Evolutionary conservation across 2,113 vertebrate genomes (phyloP).

Genomic region (Micronycteris hirsuta): DNA sequence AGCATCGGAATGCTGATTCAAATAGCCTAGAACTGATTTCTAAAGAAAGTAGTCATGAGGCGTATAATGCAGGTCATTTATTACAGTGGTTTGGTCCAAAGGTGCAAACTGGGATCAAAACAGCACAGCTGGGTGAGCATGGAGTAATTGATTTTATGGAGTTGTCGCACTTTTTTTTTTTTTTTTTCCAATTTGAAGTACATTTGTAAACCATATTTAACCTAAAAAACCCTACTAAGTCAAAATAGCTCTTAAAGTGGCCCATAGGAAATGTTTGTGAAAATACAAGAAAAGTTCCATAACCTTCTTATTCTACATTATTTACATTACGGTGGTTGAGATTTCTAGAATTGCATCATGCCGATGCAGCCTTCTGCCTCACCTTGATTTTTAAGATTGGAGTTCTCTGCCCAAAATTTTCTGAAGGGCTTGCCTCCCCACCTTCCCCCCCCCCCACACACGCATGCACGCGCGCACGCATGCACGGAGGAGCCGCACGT

Average conservation of each 20-base stretch:
- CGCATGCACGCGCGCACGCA: too few relatives aligned
- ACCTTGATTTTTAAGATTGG: not conserved
- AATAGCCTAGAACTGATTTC: not conserved
- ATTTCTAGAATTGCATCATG: not conserved
- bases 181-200: not conserved
- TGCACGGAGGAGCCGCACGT: not conserved
- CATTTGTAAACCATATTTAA: conserved; percentile 1
- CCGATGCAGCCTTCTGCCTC: not conserved
- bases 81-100: not conserved
- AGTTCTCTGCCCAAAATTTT: not conserved
- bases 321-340: not conserved
- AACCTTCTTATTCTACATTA: not conserved
- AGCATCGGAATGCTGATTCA: not conserved
- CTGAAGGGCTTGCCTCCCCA: not conserved
- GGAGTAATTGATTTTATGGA: not conserved
- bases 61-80: not conserved
- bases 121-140: not conserved
- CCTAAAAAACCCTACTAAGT: not conserved
- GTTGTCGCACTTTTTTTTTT: not conserved
- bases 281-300: not conserved
- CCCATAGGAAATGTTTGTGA: not conserved
- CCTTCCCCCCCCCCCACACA: not conserved
- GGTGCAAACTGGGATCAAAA: not conserved
- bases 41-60: not conserved
- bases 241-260: not conserved